A percentile compares a stretch with the other conserved stretches of the same genome.
phyloP scores from a whole-genome alignment of 2,113 vertebrate species.

The Nannospalax galili region DNA sequence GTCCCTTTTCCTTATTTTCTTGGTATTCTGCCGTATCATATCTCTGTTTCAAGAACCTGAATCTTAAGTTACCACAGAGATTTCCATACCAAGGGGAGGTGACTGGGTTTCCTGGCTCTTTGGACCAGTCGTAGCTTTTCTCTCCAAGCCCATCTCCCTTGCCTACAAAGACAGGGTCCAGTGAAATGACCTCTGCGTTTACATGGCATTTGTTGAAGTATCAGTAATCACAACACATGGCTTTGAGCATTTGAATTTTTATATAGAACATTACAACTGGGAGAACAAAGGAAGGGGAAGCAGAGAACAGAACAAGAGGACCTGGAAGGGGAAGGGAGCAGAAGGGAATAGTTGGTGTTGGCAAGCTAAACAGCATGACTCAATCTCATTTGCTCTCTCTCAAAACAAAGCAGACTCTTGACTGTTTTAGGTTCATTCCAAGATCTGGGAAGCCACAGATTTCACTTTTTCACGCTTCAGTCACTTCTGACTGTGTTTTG shows the following conservation, averaged over 20 bases:
- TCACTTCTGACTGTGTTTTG: background rate
- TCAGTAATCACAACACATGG: constrained; percentile 26
- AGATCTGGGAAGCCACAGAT: background rate
- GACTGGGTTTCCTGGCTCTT: background rate
- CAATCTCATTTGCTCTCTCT: constrained; percentile 53
- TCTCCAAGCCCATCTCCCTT: background rate
- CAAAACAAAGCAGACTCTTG: constrained; percentile 30
- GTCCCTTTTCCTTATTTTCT: background rate
- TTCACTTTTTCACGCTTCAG: background rate
- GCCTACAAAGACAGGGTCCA: background rate
- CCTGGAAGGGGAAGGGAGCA: constrained; percentile 50
- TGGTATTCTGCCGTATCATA: background rate
- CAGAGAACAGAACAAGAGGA: constrained; percentile 56
- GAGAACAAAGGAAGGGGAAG: constrained; percentile 61
- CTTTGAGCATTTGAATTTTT: constrained; percentile 59
- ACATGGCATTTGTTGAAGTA: constrained; percentile 44
- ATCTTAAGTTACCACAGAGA: constrained; percentile 31
- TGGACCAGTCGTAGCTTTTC: background rate
- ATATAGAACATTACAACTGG: constrained; percentile 65
- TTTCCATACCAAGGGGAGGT: background rate
- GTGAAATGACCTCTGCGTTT: constrained; percentile 52
- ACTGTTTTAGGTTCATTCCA: background rate
- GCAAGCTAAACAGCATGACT: constrained; percentile 47
- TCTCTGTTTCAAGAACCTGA: constrained; percentile 39
- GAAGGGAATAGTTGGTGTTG: constrained; percentile 60